Base-by-base conservation (phyloP, 2,888 invertebrate genomes). In the Ornithoptera alexandrae region DNA sequence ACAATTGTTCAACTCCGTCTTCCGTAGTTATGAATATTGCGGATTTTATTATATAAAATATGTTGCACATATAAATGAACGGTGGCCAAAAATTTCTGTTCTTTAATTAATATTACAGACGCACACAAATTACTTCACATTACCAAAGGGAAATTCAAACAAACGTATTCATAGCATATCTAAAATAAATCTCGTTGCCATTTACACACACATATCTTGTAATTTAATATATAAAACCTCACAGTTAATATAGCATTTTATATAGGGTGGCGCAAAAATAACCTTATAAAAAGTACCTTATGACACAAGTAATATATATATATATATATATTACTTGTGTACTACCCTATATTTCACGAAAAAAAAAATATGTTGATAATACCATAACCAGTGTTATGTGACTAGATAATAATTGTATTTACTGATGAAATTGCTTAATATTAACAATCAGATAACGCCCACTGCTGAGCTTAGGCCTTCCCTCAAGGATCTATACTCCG, bases 1-100 rank as follows among this genome's bases (percentile, higher is more conserved):
- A 53, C 18, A 53, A 53, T n/a, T 12, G n/a, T 53, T 63, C 18
- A 42, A 62, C 62, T 22, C 46, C 6, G 63, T 53, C 63, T 63
- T 63, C 63, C 63, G 53, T 63, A 30, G 18, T 15, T 18, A 24
- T 8, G 12, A 53, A 30, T 20, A n/a, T 30, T 30, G 30, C 53
- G 50, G 50, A 62, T 50, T 42, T 50, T 17, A 15, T 46, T 15
- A 24, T 22, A 22, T 7, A 60, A 30, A 60, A 18, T 15, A 6
- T 53, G 6, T 53, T 53, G 8, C 53, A 53, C 50, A 18, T 50
- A 50, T 50, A n/a, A 53, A 53, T 6, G n/a, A 6, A 53, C 18
- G n/a, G 53, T n/a, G 53, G 53, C 18, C 53, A 53, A 53, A 53
- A 53, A 2, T n/a, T 53, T 53, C n/a, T n/a, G n/a, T n/a, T 53